A percentile compares a stretch with the other conserved stretches of the same genome.
Conservation (phyloP, 1,140 invertebrate species). For the Drosophila sturtevanti region DNA sequence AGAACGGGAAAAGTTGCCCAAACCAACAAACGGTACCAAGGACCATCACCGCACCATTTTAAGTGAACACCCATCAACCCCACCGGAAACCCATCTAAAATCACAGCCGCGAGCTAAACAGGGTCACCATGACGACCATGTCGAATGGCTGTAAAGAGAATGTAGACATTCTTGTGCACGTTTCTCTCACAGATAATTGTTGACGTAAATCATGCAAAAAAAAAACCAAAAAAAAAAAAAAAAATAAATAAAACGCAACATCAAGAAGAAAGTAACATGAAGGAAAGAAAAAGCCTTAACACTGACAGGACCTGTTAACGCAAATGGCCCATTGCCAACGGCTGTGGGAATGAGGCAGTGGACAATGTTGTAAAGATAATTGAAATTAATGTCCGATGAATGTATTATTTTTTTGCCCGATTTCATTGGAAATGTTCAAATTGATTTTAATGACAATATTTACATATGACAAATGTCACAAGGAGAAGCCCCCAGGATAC, state of each 20-base stretch:
- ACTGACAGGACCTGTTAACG: constrained; percentile 46
- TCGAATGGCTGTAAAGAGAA: not conserved
- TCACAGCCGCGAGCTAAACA: not conserved
- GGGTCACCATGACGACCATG: not conserved
- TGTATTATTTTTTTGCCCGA: constrained; percentile 16
- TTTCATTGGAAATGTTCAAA: constrained; percentile 12
- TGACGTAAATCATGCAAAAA: constrained; percentile 67
- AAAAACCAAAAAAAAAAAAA: constrained; percentile 37
- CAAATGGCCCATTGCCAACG: constrained; percentile 21
- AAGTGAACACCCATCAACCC: not conserved
- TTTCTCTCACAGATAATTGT: constrained; percentile 60
- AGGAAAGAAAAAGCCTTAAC: not conserved
- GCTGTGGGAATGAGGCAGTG: not conserved
- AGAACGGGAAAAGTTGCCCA: not conserved
- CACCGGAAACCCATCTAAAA: not conserved
- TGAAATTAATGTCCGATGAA: constrained; percentile 45
- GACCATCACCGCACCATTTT: not conserved
- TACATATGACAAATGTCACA: constrained; percentile 28
- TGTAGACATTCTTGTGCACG: constrained; percentile 36
- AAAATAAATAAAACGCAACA: not conserved
- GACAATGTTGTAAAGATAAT: constrained; percentile 27
- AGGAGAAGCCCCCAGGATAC: not conserved
- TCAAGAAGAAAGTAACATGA: constrained; percentile 14
- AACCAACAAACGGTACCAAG: not conserved
- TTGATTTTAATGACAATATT: constrained; percentile 57